Conservation (phyloP, 1,140 invertebrate genomes). For the Elymnias hypermnestra region DNA sequence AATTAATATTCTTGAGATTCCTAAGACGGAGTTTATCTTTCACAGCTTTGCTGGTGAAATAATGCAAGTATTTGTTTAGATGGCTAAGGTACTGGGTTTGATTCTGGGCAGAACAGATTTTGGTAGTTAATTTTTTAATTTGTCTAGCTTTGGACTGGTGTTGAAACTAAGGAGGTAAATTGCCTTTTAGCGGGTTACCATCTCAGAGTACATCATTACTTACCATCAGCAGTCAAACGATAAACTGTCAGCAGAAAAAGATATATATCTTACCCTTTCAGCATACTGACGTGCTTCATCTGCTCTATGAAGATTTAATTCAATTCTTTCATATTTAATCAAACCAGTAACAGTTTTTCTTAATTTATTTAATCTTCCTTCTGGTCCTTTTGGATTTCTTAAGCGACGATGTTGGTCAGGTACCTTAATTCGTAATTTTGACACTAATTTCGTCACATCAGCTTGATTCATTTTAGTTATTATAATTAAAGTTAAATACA, state of each 20-base stretch:
- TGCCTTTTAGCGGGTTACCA: no score
- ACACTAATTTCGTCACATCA: slow-evolving; percentile 83
- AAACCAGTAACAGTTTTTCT: slow-evolving; percentile 89
- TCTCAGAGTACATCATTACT: not conserved
- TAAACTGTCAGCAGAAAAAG: not conserved
- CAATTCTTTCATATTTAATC: slow-evolving; percentile 92
- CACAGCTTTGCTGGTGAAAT: no score
- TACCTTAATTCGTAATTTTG: slow-evolving; percentile 82
- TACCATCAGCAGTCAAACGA: no score
- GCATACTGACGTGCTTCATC: slow-evolving; percentile 93
- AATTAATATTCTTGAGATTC: no score
- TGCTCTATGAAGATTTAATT: slow-evolving; percentile 84
- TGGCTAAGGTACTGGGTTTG: not conserved
- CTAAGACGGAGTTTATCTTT: no score
- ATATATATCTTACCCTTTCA: slow-evolving; percentile 82
- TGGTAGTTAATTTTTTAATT: no score
- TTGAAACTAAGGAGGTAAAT: no score
- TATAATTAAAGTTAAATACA: not conserved
- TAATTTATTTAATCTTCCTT: slow-evolving; percentile 86
- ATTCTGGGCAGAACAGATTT: no score
- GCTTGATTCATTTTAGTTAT: slow-evolving; percentile 83
- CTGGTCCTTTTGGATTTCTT: slow-evolving; percentile 81
- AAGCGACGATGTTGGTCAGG: slow-evolving; percentile 78
- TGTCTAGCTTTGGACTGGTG: no score
- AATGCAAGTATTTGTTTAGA: no score